Conservation (phyloP, 2,888 invertebrate species). For the Kryphioiulus occultus region DNA sequence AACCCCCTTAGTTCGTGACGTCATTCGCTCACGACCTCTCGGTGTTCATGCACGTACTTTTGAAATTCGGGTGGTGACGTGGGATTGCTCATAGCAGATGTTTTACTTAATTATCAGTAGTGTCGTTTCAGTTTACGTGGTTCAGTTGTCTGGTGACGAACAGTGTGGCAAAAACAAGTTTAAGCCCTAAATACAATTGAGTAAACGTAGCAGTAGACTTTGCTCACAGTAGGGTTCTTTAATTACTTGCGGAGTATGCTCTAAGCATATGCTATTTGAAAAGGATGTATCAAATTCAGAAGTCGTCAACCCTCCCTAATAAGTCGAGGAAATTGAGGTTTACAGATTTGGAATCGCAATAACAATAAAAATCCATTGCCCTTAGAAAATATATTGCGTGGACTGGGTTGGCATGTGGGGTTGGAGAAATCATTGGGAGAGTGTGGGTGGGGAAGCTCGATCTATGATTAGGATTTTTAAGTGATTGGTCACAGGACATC, state of each 20-base stretch:
- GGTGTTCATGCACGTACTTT: background rate
- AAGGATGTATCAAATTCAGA: constrained; percentile 19
- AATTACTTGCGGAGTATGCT: background rate
- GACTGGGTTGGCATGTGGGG: background rate
- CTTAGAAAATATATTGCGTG: background rate
- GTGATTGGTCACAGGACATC: background rate
- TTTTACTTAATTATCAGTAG: background rate
- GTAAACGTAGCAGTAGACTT: background rate
- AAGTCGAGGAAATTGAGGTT: background rate
- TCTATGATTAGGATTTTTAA: background rate
- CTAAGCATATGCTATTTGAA: constrained; percentile 3
- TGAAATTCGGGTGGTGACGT: background rate
- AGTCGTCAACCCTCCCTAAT: background rate
- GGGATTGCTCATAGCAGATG: background rate
- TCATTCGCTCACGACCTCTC: background rate
- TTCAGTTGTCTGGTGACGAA: background rate
- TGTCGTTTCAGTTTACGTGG: background rate
- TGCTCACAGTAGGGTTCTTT: constrained; percentile 3
- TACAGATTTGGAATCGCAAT: background rate
- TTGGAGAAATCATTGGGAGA: background rate
- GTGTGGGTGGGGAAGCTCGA: background rate
- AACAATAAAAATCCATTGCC: background rate
- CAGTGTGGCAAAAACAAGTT: background rate
- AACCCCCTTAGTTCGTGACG: background rate
- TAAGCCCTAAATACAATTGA: background rate